Evolutionary conservation across 2,888 invertebrate species (phyloP).

Genomic region (Anticlea derivata): DNA sequence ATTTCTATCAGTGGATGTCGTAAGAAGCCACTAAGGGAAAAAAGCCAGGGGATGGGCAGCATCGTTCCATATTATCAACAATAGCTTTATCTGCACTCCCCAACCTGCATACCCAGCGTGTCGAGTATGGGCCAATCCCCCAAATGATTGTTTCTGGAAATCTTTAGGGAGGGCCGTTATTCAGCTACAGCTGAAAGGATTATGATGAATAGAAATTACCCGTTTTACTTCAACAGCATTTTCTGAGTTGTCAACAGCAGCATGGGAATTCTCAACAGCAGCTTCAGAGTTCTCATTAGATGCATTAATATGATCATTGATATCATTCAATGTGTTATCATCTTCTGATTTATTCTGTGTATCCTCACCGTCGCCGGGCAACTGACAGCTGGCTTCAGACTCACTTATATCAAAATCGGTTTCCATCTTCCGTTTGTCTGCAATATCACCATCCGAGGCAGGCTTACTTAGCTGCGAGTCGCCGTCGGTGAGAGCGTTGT

Average conservation of each 20-base stretch:
- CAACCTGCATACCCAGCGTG: too few relatives aligned
- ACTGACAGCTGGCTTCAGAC: constrained; percentile 45
- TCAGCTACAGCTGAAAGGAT: background rate
- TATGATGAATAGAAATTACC: constrained; percentile 12
- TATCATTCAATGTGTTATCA: constrained; percentile 29
- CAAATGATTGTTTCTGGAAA: too few relatives aligned
- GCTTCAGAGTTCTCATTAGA: constrained; percentile 22
- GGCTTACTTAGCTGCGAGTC: constrained; percentile 68
- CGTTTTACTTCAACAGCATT: constrained; percentile 2
- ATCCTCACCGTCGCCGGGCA: constrained; percentile 39
- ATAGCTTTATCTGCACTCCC: too few relatives aligned
- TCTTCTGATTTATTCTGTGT: constrained; percentile 39
- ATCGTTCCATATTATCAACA: too few relatives aligned
- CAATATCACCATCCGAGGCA: constrained; percentile 60
- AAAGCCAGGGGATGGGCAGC: too few relatives aligned
- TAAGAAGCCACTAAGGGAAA: too few relatives aligned
- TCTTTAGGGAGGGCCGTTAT: too few relatives aligned
- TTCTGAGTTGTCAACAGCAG: background rate
- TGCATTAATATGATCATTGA: constrained; percentile 22
- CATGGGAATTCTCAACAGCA: constrained; percentile 1
- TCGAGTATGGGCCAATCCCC: too few relatives aligned
- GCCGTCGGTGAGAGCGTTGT: constrained; percentile 67
- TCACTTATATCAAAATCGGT: constrained; percentile 50
- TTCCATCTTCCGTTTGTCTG: constrained; percentile 53
- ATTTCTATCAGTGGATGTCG: too few relatives aligned